These are phyloP conservation scores for Potamarius usumacintae DNA, from an alignment of 2,113 vertebrate genomes.

Conservation along the genomic window DNA sequence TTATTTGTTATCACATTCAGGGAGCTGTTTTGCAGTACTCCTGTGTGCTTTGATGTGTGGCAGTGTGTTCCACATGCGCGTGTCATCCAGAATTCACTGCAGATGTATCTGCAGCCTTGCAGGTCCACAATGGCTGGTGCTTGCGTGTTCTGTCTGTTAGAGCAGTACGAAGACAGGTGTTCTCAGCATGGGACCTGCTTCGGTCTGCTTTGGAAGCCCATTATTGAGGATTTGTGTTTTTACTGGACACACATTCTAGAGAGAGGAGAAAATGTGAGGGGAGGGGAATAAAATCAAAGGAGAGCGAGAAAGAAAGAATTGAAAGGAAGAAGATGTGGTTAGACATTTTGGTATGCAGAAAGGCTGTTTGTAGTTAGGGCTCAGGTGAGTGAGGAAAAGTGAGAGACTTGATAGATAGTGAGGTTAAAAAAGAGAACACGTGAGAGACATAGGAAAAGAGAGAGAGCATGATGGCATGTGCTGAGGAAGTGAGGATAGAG, in stretches of 20 bases:
- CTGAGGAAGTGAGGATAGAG: conserved; percentile 52
- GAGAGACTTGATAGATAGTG: background rate
- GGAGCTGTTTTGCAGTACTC: conserved; percentile 5
- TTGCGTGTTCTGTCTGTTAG: background rate
- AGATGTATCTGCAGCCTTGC: background rate
- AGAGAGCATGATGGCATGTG: conserved; percentile 36
- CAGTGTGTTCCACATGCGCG: background rate
- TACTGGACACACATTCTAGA: conserved; percentile 12
- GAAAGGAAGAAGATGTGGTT: background rate
- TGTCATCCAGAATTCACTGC: background rate
- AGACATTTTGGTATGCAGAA: background rate
- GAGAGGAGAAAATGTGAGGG: background rate
- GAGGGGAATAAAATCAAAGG: background rate
- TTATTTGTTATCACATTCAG: conserved; percentile 13
- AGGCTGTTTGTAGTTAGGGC: background rate
- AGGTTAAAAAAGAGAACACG: background rate
- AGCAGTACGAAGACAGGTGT: background rate
- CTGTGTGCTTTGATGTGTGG: conserved; percentile 1
- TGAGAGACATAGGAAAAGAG: background rate
- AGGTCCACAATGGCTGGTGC: background rate
- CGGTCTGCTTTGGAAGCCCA: background rate
- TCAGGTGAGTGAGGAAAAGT: background rate
- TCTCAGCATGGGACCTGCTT: background rate
- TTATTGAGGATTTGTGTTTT: conserved; percentile 9
- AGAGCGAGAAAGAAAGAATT: background rate